A percentile compares a stretch with the other conserved stretches of the same genome.
phyloP scores from a whole-genome alignment of 1,140 invertebrate genomes.

The Cydia splendana region DNA sequence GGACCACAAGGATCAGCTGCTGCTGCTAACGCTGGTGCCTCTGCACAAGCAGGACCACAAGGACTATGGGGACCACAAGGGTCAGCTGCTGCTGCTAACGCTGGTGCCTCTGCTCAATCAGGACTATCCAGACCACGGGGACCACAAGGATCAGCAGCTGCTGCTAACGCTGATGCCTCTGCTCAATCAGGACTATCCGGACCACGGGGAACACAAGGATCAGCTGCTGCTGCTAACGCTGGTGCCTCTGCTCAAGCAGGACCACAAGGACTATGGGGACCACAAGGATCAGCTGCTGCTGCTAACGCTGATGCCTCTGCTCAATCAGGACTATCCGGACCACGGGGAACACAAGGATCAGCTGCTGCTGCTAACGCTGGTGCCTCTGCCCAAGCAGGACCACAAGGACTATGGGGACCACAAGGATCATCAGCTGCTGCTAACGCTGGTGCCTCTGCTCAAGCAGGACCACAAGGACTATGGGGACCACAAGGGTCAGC shows the following conservation, averaged over 20 bases:
- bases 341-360: conserved; percentile 20
- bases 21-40: too few species aligned
- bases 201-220: conserved; percentile 28
- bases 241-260: too few species aligned
- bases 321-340: neutral
- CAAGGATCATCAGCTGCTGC: conserved; percentile 18
- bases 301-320: too few species aligned
- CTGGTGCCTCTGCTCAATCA: neutral
- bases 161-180: conserved; percentile 12
- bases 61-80: conserved; percentile 18
- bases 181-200: conserved; percentile 19
- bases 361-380: conserved; percentile 23
- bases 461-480: neutral
- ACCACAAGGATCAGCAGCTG: neutral
- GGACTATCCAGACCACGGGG: too few species aligned
- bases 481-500: neutral
- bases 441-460: neutral
- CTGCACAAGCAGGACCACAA: neutral
- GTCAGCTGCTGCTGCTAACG: neutral
- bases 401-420: conserved; percentile 10
- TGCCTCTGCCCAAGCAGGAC: neutral
- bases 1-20: conserved; percentile 33
- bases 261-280: too few species aligned
- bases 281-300: too few species aligned
- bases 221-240: too few species aligned